phyloP scores from a whole-genome alignment of 2,888 invertebrate genomes.

The Amphipyra berbera region DNA sequence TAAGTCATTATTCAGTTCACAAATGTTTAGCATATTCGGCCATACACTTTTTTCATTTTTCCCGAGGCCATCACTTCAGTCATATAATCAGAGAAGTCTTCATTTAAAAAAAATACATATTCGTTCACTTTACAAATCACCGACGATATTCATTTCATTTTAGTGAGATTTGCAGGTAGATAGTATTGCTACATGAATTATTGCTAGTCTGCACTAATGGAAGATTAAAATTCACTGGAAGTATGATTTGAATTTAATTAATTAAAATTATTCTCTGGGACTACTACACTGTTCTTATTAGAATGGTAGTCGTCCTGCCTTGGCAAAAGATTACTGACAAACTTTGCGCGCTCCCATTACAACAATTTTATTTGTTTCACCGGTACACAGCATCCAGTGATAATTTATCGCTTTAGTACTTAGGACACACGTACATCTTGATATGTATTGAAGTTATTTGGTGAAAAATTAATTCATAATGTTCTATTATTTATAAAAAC shows the following conservation, averaged over 20 bases:
- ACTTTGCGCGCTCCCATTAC: slow-evolving; percentile 1
- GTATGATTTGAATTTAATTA: not conserved
- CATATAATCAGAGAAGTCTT: too few relatives aligned
- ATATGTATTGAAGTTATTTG: slow-evolving; percentile 47
- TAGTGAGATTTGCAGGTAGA: slow-evolving; percentile 12
- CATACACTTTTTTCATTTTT: too few relatives aligned
- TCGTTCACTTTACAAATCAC: too few relatives aligned
- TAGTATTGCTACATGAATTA: slow-evolving; percentile 42
- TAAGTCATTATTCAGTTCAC: too few relatives aligned
- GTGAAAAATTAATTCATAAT: slow-evolving; percentile 14
- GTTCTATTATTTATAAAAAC: not conserved
- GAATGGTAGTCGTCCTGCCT: not conserved
- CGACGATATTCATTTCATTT: not conserved
- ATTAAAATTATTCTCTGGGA: slow-evolving; percentile 1
- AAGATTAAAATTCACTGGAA: slow-evolving; percentile 8
- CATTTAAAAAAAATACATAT: too few relatives aligned
- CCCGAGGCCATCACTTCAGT: too few relatives aligned
- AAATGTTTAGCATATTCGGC: too few relatives aligned
- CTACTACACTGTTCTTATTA: not conserved
- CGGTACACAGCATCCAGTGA: slow-evolving; percentile 3
- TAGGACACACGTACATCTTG: slow-evolving; percentile 31
- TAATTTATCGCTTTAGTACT: slow-evolving; percentile 2
- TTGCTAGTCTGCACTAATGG: slow-evolving; percentile 18
- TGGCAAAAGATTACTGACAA: slow-evolving; percentile 3
- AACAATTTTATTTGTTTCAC: not conserved